A percentile compares a stretch with the other conserved stretches of the same genome.
Evolutionary conservation across 2,888 invertebrate genomes (phyloP).

Genomic region (Podabrus alpinus): DNA sequence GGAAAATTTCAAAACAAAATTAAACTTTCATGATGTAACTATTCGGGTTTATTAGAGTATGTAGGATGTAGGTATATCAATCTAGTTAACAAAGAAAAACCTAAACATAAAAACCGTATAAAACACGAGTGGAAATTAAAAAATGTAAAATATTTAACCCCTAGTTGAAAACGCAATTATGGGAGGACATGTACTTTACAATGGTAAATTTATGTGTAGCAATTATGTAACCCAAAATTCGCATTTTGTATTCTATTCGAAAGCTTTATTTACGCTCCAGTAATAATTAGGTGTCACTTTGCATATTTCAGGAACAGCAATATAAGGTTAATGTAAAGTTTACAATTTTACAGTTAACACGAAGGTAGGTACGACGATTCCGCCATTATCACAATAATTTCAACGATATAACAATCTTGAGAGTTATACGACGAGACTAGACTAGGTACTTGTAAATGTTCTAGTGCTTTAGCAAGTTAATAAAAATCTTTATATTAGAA

Average conservation of each 20-base stretch:
- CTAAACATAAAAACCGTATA: not conserved
- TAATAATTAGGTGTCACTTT: slow-evolving; percentile 36
- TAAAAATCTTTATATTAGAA: slow-evolving; percentile 18
- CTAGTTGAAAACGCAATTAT: not conserved
- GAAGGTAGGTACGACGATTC: slow-evolving; percentile 22
- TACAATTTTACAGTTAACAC: slow-evolving; percentile 22
- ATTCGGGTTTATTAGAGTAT: not conserved
- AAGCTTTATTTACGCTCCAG: slow-evolving; percentile 28
- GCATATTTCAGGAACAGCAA: slow-evolving; percentile 28
- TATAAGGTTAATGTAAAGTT: slow-evolving; percentile 16
- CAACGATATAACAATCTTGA: slow-evolving; percentile 23
- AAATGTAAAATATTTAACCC: slow-evolving; percentile 2
- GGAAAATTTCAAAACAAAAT: not conserved
- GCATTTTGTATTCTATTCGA: slow-evolving; percentile 36
- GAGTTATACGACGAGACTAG: slow-evolving; percentile 11
- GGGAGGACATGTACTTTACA: slow-evolving; percentile 31
- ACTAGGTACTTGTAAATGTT: slow-evolving; percentile 14
- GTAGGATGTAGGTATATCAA: not conserved
- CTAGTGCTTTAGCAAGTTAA: slow-evolving; percentile 10
- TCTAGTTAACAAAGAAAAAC: not conserved
- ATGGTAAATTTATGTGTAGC: slow-evolving; percentile 37
- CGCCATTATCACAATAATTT: slow-evolving; percentile 24
- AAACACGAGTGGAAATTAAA: not conserved
- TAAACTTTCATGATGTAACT: not conserved
- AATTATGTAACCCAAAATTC: slow-evolving; percentile 36